Base-by-base conservation (phyloP, 2,113 vertebrate genomes). In the Microtus oregoni region DNA sequence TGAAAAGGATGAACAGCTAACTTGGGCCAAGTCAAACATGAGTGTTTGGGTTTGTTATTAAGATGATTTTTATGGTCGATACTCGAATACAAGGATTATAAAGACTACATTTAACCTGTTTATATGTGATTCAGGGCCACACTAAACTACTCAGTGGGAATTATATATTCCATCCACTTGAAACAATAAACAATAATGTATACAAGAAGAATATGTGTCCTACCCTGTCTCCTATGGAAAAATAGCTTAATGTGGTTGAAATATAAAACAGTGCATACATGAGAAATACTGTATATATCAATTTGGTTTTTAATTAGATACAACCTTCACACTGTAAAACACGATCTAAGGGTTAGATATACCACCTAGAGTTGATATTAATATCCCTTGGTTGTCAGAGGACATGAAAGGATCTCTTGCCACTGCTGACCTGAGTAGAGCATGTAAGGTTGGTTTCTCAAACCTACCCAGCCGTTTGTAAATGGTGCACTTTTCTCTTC, bases 111-210 rank as follows among this genome's bases (percentile, higher is more conserved):
- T 97, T 96, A 50, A 67, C 86, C 89, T 95, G 77, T 93, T 68
- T 91, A 52, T 7, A 0, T 92, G 63, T 76, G 85, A 94, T 92
- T 91, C 68, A 94, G 96, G 94, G 72, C 95, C 93, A 97, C 95
- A 97, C 94, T 86, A 96, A 97, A 97, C 85, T 94, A 96, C 73
- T 96, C 94, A 95, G 63, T 96, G 94, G 91, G 91, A 86, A 96
- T 96, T 96, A 96, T 92, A 82, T 94, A 94, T 76, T 81, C 52
- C 26, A 41, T 81, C 44, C 92, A 20, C 91, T 96, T 97, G 92
- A 95, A 97, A 97, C 77, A 97, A 95, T 65, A 24, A 90, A 88
- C 47, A 86, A 32, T 94, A 22, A 81, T 65, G 3, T 88, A 97
- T 92, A 77, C 72, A 86, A 91, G 67, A 95, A 83, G 92, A 90